Evolutionary conservation across 2,113 vertebrate genomes (phyloP).

Genomic region (Smithornis capensis): DNA sequence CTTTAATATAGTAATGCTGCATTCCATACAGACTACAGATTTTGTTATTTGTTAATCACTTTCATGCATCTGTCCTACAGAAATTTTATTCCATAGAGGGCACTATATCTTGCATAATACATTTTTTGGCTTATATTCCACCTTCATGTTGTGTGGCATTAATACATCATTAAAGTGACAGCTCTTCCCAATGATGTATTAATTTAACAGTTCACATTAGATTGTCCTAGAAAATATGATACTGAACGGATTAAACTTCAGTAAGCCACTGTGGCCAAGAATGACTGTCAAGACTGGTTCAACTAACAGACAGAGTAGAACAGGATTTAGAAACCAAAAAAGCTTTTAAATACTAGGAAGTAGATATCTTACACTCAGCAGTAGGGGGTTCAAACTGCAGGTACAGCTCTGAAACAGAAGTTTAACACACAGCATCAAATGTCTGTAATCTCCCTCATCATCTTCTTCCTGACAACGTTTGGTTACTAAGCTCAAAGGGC

Average conservation of each 20-base stretch:
- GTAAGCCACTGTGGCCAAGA: not conserved
- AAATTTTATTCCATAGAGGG: not conserved
- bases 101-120: not conserved
- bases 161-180: conserved; percentile 40
- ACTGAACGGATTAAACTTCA: not conserved
- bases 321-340: not conserved
- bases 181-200: conserved; percentile 32
- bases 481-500: not conserved
- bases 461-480: not conserved
- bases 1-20: not conserved
- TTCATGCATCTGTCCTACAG: not conserved
- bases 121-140: conserved; percentile 13
- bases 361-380: not conserved
- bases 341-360: not conserved
- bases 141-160: not conserved
- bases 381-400: not conserved
- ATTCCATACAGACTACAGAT: not conserved
- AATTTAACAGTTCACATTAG: not conserved
- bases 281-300: not conserved
- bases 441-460: not conserved
- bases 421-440: not conserved
- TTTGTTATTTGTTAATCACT: not conserved
- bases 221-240: not conserved
- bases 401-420: not conserved
- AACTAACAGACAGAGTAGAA: not conserved